These are phyloP conservation scores for Erethizon dorsatum DNA, from an alignment of 2,797 vertebrate genomes.

Conservation along the genomic window DNA sequence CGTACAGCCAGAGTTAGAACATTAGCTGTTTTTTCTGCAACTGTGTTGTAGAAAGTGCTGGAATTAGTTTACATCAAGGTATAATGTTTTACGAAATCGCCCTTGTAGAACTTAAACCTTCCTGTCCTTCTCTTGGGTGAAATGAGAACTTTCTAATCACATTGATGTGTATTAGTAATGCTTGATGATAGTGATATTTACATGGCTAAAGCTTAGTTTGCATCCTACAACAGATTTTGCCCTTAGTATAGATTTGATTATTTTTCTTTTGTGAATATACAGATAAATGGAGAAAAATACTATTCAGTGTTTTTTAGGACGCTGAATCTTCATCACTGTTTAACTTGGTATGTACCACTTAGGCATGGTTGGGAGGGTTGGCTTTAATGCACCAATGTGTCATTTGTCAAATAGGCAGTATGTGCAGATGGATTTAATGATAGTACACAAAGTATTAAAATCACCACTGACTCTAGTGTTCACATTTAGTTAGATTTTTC, in stretches of 20 bases:
- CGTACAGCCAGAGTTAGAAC: not conserved
- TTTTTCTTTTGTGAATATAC: slow-evolving; percentile 40
- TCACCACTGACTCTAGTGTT: slow-evolving; percentile 25
- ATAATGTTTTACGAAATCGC: not conserved
- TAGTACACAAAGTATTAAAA: slow-evolving; percentile 10
- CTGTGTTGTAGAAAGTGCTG: slow-evolving; percentile 15
- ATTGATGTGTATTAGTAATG: not conserved
- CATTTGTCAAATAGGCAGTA: slow-evolving; percentile 5
- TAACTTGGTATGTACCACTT: not conserved
- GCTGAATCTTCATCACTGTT: slow-evolving; percentile 4
- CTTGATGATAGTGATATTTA: slow-evolving; percentile 19
- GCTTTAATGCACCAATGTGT: not conserved
- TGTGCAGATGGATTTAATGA: slow-evolving; percentile 19
- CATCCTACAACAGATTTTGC: slow-evolving; percentile 43
- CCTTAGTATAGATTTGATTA: slow-evolving; percentile 27
- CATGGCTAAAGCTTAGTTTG: slow-evolving; percentile 6
- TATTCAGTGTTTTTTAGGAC: slow-evolving; percentile 21
- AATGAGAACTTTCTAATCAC: not conserved
- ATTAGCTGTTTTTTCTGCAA: not conserved
- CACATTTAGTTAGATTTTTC: not conserved
- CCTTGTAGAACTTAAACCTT: not conserved
- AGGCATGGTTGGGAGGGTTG: not conserved
- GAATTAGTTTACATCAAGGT: slow-evolving; percentile 16
- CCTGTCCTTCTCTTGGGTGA: not conserved
- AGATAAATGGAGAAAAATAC: slow-evolving; percentile 58